Conservation (phyloP, 1,140 invertebrate genomes). For the Ceratina australensis region DNA sequence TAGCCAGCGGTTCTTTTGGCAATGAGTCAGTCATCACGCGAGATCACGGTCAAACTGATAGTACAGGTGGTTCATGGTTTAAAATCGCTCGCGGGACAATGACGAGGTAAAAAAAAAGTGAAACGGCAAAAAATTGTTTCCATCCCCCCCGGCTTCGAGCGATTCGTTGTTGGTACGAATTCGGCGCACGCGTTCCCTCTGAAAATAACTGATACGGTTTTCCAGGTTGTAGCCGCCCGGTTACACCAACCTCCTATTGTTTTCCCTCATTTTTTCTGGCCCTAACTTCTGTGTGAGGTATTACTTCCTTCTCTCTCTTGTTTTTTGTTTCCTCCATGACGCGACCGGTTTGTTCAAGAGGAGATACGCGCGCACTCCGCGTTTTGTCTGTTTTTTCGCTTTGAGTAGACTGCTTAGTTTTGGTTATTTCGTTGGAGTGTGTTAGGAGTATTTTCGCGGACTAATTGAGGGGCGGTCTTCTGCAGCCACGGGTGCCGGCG, state of each 20-base stretch:
- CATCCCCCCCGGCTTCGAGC: not conserved
- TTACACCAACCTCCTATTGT: conserved; percentile 13
- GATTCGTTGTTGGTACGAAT: conserved; percentile 28
- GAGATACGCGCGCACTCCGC: not conserved
- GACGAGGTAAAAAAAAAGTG: not conserved
- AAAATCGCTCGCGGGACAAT: not conserved
- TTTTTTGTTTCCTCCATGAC: no score
- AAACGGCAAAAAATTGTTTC: conserved; percentile 17
- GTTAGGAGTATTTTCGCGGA: not conserved
- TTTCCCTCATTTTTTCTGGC: conserved; percentile 22
- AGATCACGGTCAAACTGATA: no score
- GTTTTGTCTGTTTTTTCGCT: conserved; percentile 1
- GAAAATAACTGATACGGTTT: conserved; percentile 34
- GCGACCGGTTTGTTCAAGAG: not conserved
- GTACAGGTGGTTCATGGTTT: not conserved
- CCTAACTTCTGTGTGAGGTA: not conserved
- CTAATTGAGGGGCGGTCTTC: not conserved
- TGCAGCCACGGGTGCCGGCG: not conserved
- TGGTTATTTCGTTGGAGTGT: not conserved
- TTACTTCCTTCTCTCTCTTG: not conserved
- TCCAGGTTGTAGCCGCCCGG: conserved; percentile 11
- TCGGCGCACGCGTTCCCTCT: not conserved
- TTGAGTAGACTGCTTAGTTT: not conserved
- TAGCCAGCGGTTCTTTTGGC: no score
- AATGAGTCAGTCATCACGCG: no score